These are phyloP conservation scores for Rhagonycha lutea DNA, from an alignment of 2,888 invertebrate species.

Conservation along the genomic window DNA sequence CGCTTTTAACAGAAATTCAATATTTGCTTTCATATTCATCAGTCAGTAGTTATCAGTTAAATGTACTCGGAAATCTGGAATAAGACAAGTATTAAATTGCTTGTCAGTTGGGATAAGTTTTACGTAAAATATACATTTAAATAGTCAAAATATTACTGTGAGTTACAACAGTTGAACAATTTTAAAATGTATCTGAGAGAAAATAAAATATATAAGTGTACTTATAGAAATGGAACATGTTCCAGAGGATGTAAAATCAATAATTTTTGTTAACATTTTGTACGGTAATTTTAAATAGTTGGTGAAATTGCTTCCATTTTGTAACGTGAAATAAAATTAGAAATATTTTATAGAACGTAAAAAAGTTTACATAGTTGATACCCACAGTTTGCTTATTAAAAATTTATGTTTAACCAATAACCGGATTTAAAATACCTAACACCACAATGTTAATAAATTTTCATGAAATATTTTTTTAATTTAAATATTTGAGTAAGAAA, in stretches of 20 bases:
- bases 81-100: neutral
- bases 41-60: neutral
- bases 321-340: neutral
- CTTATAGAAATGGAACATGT: neutral
- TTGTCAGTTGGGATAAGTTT: neutral
- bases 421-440: neutral
- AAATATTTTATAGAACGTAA: neutral
- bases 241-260: neutral
- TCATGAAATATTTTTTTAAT: neutral
- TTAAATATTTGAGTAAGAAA: neutral
- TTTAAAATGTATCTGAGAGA: neutral
- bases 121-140: neutral
- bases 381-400: neutral
- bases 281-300: neutral
- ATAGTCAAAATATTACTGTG: neutral
- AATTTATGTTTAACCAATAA: neutral
- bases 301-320: neutral
- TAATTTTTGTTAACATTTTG: neutral
- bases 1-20: neutral
- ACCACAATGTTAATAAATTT: neutral
- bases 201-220: neutral
- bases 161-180: neutral
- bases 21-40: neutral
- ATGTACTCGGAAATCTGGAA: neutral
- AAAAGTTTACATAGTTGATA: neutral